Conservation (phyloP, 2,113 vertebrate species). For the Macquaria australasica region DNA sequence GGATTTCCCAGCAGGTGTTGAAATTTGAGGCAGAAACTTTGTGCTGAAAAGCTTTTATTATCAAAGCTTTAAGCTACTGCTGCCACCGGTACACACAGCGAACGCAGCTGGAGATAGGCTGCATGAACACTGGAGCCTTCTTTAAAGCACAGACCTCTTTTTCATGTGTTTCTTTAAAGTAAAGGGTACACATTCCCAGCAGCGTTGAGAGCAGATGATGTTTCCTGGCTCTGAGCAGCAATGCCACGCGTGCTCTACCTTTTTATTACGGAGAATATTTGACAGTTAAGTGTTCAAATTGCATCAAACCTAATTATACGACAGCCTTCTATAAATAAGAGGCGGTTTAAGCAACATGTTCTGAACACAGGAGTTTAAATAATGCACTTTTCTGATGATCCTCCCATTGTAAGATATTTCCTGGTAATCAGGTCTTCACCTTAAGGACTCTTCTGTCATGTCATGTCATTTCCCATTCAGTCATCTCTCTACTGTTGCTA, state of each 20-base stretch:
- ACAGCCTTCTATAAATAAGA: not conserved
- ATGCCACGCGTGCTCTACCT: not conserved
- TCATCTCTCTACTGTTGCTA: too few relatives aligned
- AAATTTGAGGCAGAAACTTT: constrained; percentile 23
- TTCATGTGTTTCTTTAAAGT: constrained; percentile 8
- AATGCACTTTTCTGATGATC: too few relatives aligned
- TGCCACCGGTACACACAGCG: constrained; percentile 8
- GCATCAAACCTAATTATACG: not conserved
- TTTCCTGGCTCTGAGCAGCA: too few relatives aligned
- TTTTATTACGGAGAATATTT: not conserved
- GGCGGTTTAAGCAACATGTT: not conserved
- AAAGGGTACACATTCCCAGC: not conserved
- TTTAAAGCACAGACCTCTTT: not conserved
- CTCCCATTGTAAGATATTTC: too few relatives aligned
- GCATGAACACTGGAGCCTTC: not conserved
- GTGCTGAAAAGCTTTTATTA: constrained; percentile 31
- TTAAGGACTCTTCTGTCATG: too few relatives aligned
- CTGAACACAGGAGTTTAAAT: not conserved
- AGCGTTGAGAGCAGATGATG: not conserved
- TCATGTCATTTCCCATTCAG: too few relatives aligned
- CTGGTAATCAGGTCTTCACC: too few relatives aligned
- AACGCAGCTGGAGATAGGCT: not conserved
- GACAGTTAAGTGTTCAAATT: not conserved
- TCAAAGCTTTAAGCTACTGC: constrained; percentile 25
- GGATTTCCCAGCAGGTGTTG: constrained; percentile 39